Base-by-base conservation (phyloP, 1,140 invertebrate species). In the Carposina sasakii region DNA sequence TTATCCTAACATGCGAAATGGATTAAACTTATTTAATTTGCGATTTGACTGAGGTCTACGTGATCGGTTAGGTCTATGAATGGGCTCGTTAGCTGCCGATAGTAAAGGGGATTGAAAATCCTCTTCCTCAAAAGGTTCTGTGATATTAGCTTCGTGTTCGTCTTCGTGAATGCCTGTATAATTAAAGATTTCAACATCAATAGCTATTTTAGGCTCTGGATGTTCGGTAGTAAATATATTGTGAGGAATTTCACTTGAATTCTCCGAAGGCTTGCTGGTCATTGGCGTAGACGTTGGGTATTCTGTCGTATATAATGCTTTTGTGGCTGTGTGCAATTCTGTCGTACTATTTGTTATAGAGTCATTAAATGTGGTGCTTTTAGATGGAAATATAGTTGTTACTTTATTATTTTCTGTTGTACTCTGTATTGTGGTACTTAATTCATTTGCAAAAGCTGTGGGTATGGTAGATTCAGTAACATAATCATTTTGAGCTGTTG, bases 1-100 rank as follows among this genome's bases (percentile, higher is more conserved):
- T 57, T 81, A 84, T 67, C 81, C 81, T 75, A 84, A 68, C 48
- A 84, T 84, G 36, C 81, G 77, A 54, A 84, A 79, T 43, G 77
- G 81, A 55, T 81, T 84, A 41, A 84, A 84, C 62, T 79, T 81
- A 56, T 71, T 78, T 40, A 41, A 48, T 53, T 65, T 61, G 22
- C 48, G 60, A 43, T 51, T 54, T 46, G 53, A 46, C 50, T 71
- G 71, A 22, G 73, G 75, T 52, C 78, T 68, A 24, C 81, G 65
- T 8, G 71, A 72, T 20, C 81, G 59, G 21, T 51, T 71, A n/a
- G 81, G 81, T 51, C 71, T 64, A 36, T 72, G 76, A 26, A 81
- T 43, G 1, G 77, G 73, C 52, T 84, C 77, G 45, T 63, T 76
- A 16, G 76, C 81, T 30, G 56, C 81, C 6, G 81, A 84, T 6